These are phyloP conservation scores for Calameuta idolon DNA, from an alignment of 2,888 invertebrate species.

Conservation along the genomic window DNA sequence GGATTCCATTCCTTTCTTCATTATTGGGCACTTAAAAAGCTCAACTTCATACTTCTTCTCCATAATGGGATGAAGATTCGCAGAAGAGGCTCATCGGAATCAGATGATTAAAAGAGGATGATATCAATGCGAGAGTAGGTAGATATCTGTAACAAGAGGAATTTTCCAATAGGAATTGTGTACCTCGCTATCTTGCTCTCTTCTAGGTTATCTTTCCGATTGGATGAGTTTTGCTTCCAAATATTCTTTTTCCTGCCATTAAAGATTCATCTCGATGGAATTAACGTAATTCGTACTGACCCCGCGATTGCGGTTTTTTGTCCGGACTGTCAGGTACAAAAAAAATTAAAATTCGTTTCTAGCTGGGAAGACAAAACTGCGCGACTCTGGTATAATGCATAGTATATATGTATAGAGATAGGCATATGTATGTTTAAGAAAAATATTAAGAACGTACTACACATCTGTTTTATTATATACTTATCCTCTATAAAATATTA, in stretches of 20 bases:
- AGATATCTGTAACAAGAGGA: background rate
- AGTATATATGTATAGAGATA: background rate
- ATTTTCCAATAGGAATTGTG: background rate
- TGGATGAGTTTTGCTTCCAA: background rate
- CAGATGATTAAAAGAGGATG: background rate
- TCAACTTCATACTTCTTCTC: background rate
- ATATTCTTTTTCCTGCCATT: background rate
- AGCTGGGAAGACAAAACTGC: background rate
- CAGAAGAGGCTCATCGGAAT: background rate
- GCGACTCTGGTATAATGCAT: background rate
- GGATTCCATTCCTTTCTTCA: background rate
- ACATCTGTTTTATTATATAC: conserved; percentile 21
- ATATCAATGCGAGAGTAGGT: background rate
- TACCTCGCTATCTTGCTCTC: background rate
- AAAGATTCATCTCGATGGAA: background rate
- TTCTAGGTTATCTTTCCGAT: background rate
- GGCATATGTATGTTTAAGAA: background rate
- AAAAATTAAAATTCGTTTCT: background rate
- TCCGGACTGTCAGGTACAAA: background rate
- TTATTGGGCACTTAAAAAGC: background rate
- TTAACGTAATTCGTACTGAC: background rate
- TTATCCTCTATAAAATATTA: conserved; percentile 55
- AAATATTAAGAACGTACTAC: background rate
- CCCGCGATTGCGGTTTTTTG: background rate
- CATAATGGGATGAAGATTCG: background rate